Evolutionary conservation across 2,888 invertebrate species (phyloP).

Genomic region (Andrena trimmerana): DNA sequence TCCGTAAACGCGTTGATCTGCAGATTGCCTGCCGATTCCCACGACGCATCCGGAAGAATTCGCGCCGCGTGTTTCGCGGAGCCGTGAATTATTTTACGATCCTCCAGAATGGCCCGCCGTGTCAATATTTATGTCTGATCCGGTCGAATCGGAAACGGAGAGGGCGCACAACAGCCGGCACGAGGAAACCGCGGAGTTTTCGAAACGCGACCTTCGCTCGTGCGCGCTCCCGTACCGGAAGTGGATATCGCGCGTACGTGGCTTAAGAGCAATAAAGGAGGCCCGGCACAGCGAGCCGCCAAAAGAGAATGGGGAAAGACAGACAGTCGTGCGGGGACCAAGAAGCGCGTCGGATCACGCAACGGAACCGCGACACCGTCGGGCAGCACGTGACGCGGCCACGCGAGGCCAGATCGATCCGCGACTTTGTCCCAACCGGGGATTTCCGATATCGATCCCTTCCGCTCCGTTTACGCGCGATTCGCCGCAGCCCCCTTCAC

Average conservation of each 20-base stretch:
- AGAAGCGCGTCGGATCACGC: constrained; percentile 77
- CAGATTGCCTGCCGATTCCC: background rate
- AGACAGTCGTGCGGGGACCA: constrained; percentile 81
- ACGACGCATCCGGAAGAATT: constrained; percentile 19
- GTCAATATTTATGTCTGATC: constrained; percentile 48
- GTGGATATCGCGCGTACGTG: constrained; percentile 69
- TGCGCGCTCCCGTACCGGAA: constrained; percentile 67
- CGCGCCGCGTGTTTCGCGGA: constrained; percentile 12
- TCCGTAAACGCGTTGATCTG: constrained; percentile 13
- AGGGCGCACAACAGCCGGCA: background rate
- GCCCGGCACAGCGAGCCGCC: constrained; percentile 70
- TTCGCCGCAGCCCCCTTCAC: constrained; percentile 13
- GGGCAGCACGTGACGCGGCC: constrained; percentile 67
- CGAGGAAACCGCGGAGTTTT: constrained; percentile 24
- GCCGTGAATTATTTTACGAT: constrained; percentile 27
- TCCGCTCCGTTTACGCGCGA: constrained; percentile 44
- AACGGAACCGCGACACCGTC: constrained; percentile 53
- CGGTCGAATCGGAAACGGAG: background rate
- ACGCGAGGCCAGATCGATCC: constrained; percentile 27
- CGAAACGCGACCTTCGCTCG: constrained; percentile 51
- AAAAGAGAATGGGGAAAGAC: constrained; percentile 79
- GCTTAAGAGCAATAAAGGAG: constrained; percentile 79
- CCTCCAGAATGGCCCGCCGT: background rate
- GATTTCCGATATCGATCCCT: constrained; percentile 36
- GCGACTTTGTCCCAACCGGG: background rate